Evolutionary conservation across 2,113 vertebrate species (phyloP), one percentile per base, ranked within the genome.

Genomic region (Chaetodon trifascialis): DNA sequence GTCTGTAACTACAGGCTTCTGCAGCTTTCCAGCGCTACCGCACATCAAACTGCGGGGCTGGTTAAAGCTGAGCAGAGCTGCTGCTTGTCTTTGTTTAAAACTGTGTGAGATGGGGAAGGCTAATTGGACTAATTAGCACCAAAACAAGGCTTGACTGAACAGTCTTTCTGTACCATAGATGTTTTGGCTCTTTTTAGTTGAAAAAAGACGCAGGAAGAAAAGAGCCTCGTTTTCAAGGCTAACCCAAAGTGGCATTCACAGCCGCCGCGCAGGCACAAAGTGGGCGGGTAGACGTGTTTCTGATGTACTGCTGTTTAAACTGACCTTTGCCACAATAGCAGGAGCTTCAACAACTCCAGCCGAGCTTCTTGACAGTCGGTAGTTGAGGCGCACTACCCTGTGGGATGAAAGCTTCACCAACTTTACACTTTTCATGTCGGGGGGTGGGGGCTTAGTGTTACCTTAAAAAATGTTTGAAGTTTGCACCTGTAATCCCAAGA

Each of bases 111-210:
- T 68, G 73, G 42, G 76, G 90, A 85, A 86, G 85, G 82, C 80
- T 92, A 94, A 94, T 94, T 93, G 90, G 92, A 85, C 92, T 92
- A 93, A 93, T 93, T 93, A 92, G 84, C 75, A 79, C 70, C 82
- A 88, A 91, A 91, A 90, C 80, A 90, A 85, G 86, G 78, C 81
- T 84, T 83, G 79, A 84, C 85, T 62, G 82, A 91, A 79, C 80
- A 72, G 59, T 80, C 74, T 90, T 81, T 90, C 86, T 82, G 79
- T 82, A 74, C 77, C 90, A 71, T 88, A 92, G 84, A 90, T 90
- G 86, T 86, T 90, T 88, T 62, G 66, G 73, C 74, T 83, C 76
- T 75, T 75, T 86, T 71, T 76, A 85, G 75, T 68, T 77, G 11
- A 84, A 78, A 79, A 85, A 73, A 83, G 69, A 77, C 36, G 66